Evolutionary conservation across 2,888 invertebrate genomes (phyloP).

Genomic region (Andrena fulva): DNA sequence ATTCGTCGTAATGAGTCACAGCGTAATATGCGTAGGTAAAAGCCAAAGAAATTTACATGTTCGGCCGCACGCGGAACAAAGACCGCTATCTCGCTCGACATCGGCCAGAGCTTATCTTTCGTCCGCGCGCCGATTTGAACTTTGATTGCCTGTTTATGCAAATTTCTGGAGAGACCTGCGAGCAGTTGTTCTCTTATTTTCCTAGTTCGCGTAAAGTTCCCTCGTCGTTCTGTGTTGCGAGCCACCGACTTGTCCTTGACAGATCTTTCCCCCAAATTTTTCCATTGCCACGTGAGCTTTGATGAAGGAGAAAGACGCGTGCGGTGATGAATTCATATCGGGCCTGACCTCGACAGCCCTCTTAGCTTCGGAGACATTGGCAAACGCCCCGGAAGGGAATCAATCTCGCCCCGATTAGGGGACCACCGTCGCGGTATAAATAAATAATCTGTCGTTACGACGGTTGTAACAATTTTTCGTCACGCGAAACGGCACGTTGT

Average conservation of each 20-base stretch:
- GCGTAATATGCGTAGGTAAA: constrained; percentile 17
- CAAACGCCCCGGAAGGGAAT: constrained; percentile 15
- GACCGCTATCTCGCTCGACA: constrained; percentile 38
- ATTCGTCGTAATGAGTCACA: constrained; percentile 28
- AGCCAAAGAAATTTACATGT: constrained; percentile 45
- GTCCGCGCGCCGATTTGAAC: constrained; percentile 31
- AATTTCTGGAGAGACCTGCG: constrained; percentile 21
- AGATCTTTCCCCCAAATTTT: background rate
- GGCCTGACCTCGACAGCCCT: constrained; percentile 14
- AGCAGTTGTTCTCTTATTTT: constrained; percentile 25
- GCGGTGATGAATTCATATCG: constrained; percentile 9
- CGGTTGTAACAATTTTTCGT: constrained; percentile 52
- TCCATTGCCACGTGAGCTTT: background rate
- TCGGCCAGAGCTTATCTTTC: constrained; percentile 35
- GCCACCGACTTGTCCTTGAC: constrained; percentile 6
- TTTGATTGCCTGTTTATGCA: constrained; percentile 41
- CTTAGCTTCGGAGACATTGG: background rate
- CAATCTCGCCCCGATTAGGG: constrained; percentile 41
- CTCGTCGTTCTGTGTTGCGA: background rate
- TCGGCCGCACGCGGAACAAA: constrained; percentile 41
- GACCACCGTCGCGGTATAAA: constrained; percentile 38
- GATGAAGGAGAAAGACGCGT: background rate
- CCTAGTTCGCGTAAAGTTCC: constrained; percentile 17
- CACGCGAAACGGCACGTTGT: constrained; percentile 60
- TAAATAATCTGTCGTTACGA: constrained; percentile 56